A percentile compares a stretch with the other conserved stretches of the same genome.
These are phyloP conservation scores for Himalopsyche phryganea DNA, from an alignment of 1,140 invertebrate genomes.

Conservation along the genomic window DNA sequence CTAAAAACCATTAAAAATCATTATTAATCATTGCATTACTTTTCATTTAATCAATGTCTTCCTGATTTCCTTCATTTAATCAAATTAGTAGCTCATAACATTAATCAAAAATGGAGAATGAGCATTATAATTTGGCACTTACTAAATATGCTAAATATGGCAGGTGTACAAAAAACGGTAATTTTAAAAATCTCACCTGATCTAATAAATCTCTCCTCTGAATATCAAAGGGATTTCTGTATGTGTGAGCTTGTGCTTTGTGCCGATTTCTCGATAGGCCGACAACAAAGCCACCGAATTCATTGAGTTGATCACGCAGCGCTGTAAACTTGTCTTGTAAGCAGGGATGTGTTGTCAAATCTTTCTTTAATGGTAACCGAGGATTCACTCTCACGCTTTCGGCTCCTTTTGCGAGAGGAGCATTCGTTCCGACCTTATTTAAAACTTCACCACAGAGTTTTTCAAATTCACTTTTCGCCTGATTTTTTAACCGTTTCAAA, in stretches of 20 bases:
- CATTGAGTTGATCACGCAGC: constrained; percentile 77
- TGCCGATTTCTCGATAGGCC: constrained; percentile 58
- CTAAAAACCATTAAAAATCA: constrained; percentile 37
- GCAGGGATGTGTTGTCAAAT: constrained; percentile 74
- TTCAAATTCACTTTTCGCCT: constrained; percentile 94
- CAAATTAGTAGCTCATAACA: no score
- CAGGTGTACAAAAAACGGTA: no score
- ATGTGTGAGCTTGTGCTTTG: constrained; percentile 67
- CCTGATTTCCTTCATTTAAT: no score
- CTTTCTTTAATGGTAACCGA: constrained; percentile 66
- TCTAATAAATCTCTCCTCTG: constrained; percentile 83
- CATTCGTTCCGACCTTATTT: constrained; percentile 46
- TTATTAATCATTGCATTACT: no score
- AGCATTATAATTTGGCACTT: neutral
- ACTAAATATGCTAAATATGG: no score
- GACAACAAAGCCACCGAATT: constrained; percentile 83
- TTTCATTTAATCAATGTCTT: no score
- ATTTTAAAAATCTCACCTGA: no score
- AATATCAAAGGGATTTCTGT: constrained; percentile 96
- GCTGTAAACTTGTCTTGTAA: constrained; percentile 78
- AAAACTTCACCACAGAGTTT: constrained; percentile 68
- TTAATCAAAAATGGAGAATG: no score
- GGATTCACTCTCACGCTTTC: constrained; percentile 73
- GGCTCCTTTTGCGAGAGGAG: constrained; percentile 40
- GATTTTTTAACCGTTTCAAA: constrained; percentile 91